Conservation (phyloP, 2,797 vertebrate genomes). For the Loris lydekkerianus region DNA sequence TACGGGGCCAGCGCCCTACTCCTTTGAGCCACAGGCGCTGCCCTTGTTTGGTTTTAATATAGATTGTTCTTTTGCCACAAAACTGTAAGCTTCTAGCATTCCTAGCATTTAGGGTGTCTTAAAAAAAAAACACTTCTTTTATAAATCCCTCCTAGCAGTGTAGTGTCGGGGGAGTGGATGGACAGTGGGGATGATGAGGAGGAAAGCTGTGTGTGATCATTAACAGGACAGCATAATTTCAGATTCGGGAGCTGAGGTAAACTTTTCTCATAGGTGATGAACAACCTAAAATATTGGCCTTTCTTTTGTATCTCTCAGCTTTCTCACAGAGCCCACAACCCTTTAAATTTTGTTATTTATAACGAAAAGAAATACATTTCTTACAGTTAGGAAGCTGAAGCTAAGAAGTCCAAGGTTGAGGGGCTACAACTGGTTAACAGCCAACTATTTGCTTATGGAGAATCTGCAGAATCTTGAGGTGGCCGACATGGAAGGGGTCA, state of each 20-base stretch:
- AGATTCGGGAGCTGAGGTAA: not conserved
- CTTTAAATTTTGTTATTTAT: conserved; percentile 36
- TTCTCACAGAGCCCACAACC: not conserved
- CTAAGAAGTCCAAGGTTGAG: no score
- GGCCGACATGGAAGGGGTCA: no score
- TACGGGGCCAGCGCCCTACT: no score
- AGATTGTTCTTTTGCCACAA: not conserved
- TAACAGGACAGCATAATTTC: not conserved
- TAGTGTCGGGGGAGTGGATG: not conserved
- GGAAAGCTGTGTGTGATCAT: not conserved
- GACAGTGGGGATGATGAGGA: not conserved
- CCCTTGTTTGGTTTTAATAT: not conserved
- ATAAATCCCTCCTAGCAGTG: not conserved
- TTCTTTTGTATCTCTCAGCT: not conserved
- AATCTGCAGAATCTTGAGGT: no score
- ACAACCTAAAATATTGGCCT: not conserved
- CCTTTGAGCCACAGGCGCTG: no score
- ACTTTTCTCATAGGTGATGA: conserved; percentile 9
- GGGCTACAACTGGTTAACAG: no score
- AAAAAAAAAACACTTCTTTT: not conserved
- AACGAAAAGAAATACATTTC: no score
- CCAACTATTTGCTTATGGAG: no score
- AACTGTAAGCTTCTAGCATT: not conserved
- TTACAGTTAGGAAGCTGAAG: no score
- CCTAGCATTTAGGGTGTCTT: not conserved